phyloP scores from a whole-genome alignment of 92 coral and sea anemone genomes.

The Ricordea florida region DNA sequence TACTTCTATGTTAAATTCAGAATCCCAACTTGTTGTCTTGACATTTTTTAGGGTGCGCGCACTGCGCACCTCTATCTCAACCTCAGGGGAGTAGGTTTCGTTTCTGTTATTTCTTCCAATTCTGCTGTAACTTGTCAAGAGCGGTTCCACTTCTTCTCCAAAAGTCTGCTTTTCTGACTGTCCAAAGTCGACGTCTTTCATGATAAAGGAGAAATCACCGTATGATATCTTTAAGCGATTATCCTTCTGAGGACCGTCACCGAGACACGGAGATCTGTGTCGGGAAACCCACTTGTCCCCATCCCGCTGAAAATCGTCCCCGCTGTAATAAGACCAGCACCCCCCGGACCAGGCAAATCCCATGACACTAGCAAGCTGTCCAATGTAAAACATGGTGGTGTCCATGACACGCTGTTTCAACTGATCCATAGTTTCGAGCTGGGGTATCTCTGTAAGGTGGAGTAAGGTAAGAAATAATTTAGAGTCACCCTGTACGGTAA shows the following conservation, averaged over 20 bases:
- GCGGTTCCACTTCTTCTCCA: not conserved
- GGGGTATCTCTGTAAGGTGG: constrained; percentile 46
- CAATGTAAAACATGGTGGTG: constrained; percentile 34
- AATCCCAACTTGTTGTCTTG: constrained; percentile 19
- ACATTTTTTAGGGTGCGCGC: constrained; percentile 23
- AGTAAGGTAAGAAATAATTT: no score
- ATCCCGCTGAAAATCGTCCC: constrained; percentile 49
- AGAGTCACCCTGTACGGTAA: no score
- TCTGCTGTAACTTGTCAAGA: constrained; percentile 6
- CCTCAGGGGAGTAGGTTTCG: not conserved
- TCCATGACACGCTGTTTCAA: constrained; percentile 67
- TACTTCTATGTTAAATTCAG: constrained; percentile 9
- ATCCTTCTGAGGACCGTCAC: constrained; percentile 33
- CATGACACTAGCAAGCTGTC: constrained; percentile 25
- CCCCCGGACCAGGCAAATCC: constrained; percentile 68
- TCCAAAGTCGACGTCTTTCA: constrained; percentile 29
- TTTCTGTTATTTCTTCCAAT: not conserved
- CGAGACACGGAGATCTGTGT: constrained; percentile 19
- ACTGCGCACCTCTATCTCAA: not conserved
- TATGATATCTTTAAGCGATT: constrained; percentile 36
- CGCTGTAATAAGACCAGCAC: constrained; percentile 20
- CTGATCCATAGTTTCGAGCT: constrained; percentile 13
- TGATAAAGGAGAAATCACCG: not conserved
- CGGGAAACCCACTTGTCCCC: constrained; percentile 54
- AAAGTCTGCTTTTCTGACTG: not conserved